Evolutionary conservation across 2,888 invertebrate species (phyloP), one percentile per base, ranked within the genome.

Genomic region (Parelbella ahira): DNA sequence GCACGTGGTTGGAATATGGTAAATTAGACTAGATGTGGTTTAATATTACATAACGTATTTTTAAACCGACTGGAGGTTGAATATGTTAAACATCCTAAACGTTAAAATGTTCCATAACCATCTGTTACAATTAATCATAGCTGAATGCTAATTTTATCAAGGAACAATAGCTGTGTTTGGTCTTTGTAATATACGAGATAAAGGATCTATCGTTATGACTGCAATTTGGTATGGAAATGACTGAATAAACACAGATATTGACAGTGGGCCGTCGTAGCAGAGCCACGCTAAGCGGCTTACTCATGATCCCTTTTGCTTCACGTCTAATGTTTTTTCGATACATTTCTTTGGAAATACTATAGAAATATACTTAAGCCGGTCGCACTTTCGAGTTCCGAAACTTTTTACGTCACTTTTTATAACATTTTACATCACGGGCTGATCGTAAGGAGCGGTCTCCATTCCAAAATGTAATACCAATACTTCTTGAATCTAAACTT

Each of bases 201-300:
- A 64, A 62, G 62, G 62, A 60, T 54, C 52, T 54, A 55, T 60
- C 55, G 60, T 66, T 61, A 42, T 52, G 56, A 55, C 58, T 58
- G 67, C 66, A 69, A 70, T 72, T 67, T 68, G 63, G 61, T 57
- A 58, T 60, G 63, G 54, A 67, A 70, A 68, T 67, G 49, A 63
- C 68, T 71, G 67, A 73, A 69, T 69, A 73, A 73, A 72, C 62
- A 68, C 51, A 63, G 63, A 67, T 63, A 51, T 45, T 58, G 53
- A 55, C 56, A 62, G 65, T 28, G 21, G 33, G 33, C 33, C 15
- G 27, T 33, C 15, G 23, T 15, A 13, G 13, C 30, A 18, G 11
- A 36, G 11, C 21, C 23, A 18, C 8, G 25, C 15, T 41, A 41
- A 28, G 27, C 27, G 13, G 27, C 27, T 41, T 41, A 28, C 10